Percentiles rank a stretch among this genome's conserved stretches.
phyloP scores from a whole-genome alignment of 2,888 invertebrate species.

The Ethmia dodecea region DNA sequence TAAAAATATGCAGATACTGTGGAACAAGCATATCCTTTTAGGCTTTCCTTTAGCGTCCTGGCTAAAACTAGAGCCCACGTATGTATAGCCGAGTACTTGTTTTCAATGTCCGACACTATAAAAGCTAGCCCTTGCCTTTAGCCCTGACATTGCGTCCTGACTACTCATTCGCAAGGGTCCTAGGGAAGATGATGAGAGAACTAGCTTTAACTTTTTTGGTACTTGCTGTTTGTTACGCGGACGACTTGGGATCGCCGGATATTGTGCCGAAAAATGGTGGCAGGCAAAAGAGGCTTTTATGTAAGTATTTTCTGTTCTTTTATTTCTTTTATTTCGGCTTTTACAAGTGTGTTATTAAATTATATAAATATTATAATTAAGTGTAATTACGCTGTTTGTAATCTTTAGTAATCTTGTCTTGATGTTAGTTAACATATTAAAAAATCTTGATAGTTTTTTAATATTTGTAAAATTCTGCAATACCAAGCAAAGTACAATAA shows the following conservation, averaged over 20 bases:
- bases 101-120: constrained; percentile 57
- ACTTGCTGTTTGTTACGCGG: constrained; percentile 23
- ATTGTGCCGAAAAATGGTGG: constrained; percentile 14
- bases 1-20: constrained; percentile 27
- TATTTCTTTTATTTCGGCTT: too few relatives aligned
- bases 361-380: too few relatives aligned
- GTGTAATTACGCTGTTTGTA: too few relatives aligned
- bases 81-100: constrained; percentile 51
- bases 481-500: too few relatives aligned
- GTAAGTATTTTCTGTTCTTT: constrained; percentile 36
- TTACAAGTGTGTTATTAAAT: too few relatives aligned
- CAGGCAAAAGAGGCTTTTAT: constrained; percentile 49
- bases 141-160: constrained; percentile 69
- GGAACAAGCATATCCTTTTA: constrained; percentile 59
- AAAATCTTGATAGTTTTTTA: too few relatives aligned
- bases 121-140: constrained; percentile 58
- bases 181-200: constrained; percentile 40
- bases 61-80: constrained; percentile 68
- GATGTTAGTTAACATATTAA: too few relatives aligned
- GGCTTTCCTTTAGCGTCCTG: constrained; percentile 54
- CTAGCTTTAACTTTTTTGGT: constrained; percentile 30
- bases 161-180: constrained; percentile 30
- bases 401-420: too few relatives aligned
- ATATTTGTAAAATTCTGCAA: too few relatives aligned
- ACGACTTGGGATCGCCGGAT: constrained; percentile 15